Evolutionary conservation across 2,888 invertebrate genomes (phyloP).

Genomic region (Drosophila lacicola): DNA sequence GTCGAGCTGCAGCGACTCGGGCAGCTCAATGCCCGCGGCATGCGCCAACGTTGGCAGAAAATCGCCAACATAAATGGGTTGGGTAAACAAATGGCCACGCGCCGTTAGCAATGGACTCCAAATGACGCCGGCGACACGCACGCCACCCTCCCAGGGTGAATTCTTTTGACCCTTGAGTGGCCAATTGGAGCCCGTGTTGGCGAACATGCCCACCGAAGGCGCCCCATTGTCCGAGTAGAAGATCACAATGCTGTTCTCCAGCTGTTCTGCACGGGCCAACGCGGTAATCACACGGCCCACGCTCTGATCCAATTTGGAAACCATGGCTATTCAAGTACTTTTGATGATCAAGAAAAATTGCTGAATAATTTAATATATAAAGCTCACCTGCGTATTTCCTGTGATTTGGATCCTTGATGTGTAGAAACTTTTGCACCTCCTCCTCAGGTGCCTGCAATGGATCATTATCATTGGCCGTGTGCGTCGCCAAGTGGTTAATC

Average conservation of each 20-base stretch:
- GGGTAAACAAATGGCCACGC: constrained; percentile 87
- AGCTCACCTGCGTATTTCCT: constrained; percentile 89
- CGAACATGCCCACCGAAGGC: constrained; percentile 89
- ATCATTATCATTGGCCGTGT: constrained; percentile 90
- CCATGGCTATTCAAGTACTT: constrained; percentile 88
- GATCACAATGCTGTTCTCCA: constrained; percentile 92
- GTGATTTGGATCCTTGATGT: constrained; percentile 89
- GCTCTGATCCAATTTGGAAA: constrained; percentile 93
- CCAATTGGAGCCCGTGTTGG: constrained; percentile 92
- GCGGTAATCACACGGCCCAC: constrained; percentile 91
- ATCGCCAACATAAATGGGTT: constrained; percentile 92
- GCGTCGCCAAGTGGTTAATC: constrained; percentile 92
- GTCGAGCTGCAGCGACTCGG: constrained; percentile 85
- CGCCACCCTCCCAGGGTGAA: constrained; percentile 94
- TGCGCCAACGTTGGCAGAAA: constrained; percentile 91
- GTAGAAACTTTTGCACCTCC: constrained; percentile 88
- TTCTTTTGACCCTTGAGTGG: constrained; percentile 92
- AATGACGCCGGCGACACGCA: constrained; percentile 91
- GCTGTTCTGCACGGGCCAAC: constrained; percentile 88
- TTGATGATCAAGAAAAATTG: neutral
- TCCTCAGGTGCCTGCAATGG: constrained; percentile 90
- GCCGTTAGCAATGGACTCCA: constrained; percentile 88
- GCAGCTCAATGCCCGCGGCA: constrained; percentile 76
- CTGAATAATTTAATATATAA: neutral
- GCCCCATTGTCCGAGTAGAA: constrained; percentile 96